Conservation (phyloP, 2,113 vertebrate genomes). For the Uropsilus gracilis region DNA sequence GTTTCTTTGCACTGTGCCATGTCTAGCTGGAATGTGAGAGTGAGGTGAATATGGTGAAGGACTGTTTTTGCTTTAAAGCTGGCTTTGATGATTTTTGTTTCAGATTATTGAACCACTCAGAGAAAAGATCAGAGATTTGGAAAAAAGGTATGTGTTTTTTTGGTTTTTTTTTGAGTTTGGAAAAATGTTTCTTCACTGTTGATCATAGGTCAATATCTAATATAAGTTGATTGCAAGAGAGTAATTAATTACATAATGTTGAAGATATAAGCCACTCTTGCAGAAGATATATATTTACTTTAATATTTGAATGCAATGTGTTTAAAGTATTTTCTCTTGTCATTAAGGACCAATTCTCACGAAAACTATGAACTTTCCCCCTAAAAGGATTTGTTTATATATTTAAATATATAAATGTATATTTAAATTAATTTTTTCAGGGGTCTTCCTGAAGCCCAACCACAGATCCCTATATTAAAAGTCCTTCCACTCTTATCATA, state of each 20-base stretch:
- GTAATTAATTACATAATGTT: not conserved
- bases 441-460: not conserved
- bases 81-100: constrained; percentile 64
- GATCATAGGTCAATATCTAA: not conserved
- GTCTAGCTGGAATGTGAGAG: not conserved
- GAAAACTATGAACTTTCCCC: not conserved
- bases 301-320: not conserved
- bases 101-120: constrained; percentile 89
- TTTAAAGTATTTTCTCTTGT: not conserved
- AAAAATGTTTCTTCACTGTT: not conserved
- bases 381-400: not conserved
- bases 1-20: not conserved
- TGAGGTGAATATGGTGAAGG: not conserved
- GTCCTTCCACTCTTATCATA: not conserved
- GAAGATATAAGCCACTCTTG: not conserved
- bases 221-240: not conserved
- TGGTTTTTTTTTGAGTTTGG: not conserved
- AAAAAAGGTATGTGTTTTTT: constrained; percentile 88
- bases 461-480: not conserved
- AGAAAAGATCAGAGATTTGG: constrained; percentile 91
- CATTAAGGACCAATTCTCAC: not conserved
- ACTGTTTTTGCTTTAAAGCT: constrained; percentile 35
- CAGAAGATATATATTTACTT: not conserved
- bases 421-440: not conserved
- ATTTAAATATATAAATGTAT: not conserved